Base-by-base conservation (phyloP, 2,797 vertebrate genomes). In the Chiloscyllium punctatum region DNA sequence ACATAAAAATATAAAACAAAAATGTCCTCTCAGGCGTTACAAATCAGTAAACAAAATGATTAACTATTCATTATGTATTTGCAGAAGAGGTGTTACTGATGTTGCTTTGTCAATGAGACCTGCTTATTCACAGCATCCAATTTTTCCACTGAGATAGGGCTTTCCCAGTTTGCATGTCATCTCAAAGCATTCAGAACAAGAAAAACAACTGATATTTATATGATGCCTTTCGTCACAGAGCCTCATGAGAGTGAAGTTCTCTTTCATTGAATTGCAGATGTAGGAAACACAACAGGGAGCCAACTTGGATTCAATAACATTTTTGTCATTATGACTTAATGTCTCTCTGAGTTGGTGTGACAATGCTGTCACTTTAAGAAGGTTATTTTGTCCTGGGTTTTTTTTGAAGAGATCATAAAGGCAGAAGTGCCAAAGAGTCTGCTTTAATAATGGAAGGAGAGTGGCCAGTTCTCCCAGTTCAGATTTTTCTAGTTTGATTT, bases 1-100 rank as follows among this genome's bases (percentile, higher is more conserved):
- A 62, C 37, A n/a, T 68, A 33, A 91, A 90, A 91, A 91, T 91
- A 66, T 91, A 33, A n/a, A 91, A 91, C 57, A 91, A 91, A 68
- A 91, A 66, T 91, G 16, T 33, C 57, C 16, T 90, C 87, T 66
- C 4, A 62, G 57, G 88, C 66, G 15, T 66, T 66, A 91, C 57
- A 91, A 91, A 91, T 68, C 33, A 62, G 33, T 66, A 68, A 91
- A 37, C 23, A 68, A 37, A 33, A 13, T 37, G 37, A 57, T 37
- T 91, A 37, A 37, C 57, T 15, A 91, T 91, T 91, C 57, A 37
- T 16, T 23, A 68, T 37, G 57, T 33, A 37, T 1, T 23, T 66
- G 62, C 51, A 62, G 30, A 90, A 90, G 25, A 53, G 57, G 27
- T 9, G 30, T 4, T 62, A 53, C 53, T 30, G 33, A 16, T 57